Base-by-base conservation (phyloP, 2,888 invertebrate genomes). In the Selenia dentaria region DNA sequence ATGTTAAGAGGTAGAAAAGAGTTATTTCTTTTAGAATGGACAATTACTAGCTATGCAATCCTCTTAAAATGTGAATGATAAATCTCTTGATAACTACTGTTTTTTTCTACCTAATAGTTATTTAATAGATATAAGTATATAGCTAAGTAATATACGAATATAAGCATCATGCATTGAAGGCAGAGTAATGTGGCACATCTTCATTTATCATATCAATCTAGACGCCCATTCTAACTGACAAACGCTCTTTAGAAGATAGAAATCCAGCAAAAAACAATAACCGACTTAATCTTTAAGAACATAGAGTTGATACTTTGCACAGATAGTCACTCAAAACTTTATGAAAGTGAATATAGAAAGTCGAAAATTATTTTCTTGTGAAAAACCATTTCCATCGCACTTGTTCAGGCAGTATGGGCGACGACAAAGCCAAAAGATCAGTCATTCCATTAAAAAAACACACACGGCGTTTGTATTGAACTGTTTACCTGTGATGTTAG, bases 401-500 rank as follows among this genome's bases (percentile, higher is more conserved):
- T 26, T 37, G 18, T 28, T 22, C 11, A 37, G 35, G 20, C 10
- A 12, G 20, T 29, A 34, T 3, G 14, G 25, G 26, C 27, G 25
- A 43, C 26, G 22, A 40, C 36, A 41, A 46, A 52, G 52, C 52
- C 34, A 54, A 46, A 67, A 60, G 54, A 68, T 72, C 48, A 77
- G 60, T 78, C 85, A 87, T 85, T 85, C 88, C 80, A 79, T 77
- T 38, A 62, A 70, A 70, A 75, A 71, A 68, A 73, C 64, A 82
- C 79, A 86, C 77, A 84, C 74, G 62, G 63, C 49, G 42, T 42
- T 46, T 36, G 29, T 62, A 70, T 70, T 74, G 59, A 67, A 62
- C 64, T 65, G 60, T 80, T 91, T 91, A 91, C 91, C 91, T 91
- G 91, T 89, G 78, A 91, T 87, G 85, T 90, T 91, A 78, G 91